Percentiles rank a stretch among this genome's conserved stretches.
Evolutionary conservation across 2,113 vertebrate species (phyloP).

Genomic region (Cyprinodon tularosa): DNA sequence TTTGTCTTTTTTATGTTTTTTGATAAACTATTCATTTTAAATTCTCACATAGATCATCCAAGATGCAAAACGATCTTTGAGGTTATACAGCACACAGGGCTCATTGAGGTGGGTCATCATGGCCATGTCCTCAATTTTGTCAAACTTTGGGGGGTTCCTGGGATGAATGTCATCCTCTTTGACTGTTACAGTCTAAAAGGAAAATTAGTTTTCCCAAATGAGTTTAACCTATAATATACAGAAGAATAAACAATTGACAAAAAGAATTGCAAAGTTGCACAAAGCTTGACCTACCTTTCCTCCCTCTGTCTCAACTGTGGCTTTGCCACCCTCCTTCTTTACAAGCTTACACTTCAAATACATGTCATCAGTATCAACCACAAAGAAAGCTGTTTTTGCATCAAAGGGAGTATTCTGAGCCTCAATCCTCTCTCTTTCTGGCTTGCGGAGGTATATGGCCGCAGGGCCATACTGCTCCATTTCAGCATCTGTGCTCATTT

Average conservation of each 20-base stretch:
- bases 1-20: neutral
- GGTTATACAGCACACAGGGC: slow-evolving; percentile 81
- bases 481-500: slow-evolving; percentile 66
- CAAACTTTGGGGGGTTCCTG: slow-evolving; percentile 82
- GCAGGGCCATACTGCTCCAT: slow-evolving; percentile 60
- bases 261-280: neutral
- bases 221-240: neutral
- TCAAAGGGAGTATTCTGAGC: slow-evolving; percentile 64
- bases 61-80: slow-evolving; percentile 91
- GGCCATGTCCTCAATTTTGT: slow-evolving; percentile 84
- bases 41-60: slow-evolving; percentile 95
- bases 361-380: slow-evolving; percentile 50
- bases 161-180: slow-evolving; percentile 76
- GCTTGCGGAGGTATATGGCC: slow-evolving; percentile 60
- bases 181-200: slow-evolving; percentile 69
- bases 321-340: slow-evolving; percentile 65
- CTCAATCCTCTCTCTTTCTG: slow-evolving; percentile 65
- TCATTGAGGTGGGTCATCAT: slow-evolving; percentile 85
- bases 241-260: neutral
- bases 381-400: slow-evolving; percentile 66
- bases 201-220: neutral
- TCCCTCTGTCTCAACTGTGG: slow-evolving; percentile 46
- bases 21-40: no score
- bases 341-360: slow-evolving; percentile 65
- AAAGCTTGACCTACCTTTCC: slow-evolving; percentile 43